Evolutionary conservation across 2,888 invertebrate genomes (phyloP).

Genomic region (Carterocephalus palaemon): DNA sequence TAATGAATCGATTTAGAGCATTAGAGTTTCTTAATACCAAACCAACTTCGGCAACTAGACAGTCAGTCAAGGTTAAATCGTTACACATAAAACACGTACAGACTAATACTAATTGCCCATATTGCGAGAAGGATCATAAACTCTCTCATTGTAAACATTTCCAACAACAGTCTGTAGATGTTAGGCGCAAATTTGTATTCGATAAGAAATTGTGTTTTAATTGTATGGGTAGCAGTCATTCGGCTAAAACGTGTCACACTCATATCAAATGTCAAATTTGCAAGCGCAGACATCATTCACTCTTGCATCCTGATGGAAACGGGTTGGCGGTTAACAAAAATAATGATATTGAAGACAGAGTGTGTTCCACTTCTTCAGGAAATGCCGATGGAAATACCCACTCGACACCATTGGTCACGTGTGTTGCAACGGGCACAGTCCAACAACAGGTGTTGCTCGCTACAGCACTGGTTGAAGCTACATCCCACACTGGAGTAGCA

Average conservation of each 20-base stretch:
- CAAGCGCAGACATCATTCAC: conserved; percentile 1
- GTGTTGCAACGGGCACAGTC: too few relatives aligned
- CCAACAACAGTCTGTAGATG: not conserved
- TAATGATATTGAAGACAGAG: not conserved
- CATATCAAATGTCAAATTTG: conserved; percentile 1
- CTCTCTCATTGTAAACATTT: conserved; percentile 1
- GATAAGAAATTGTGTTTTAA: conserved; percentile 7
- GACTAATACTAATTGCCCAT: not conserved
- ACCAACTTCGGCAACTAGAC: not conserved
- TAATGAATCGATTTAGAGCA: not conserved
- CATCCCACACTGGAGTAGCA: too few relatives aligned
- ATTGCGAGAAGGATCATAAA: conserved; percentile 1
- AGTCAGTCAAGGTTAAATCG: too few relatives aligned
- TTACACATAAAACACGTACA: not conserved
- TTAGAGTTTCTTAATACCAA: conserved; percentile 1
- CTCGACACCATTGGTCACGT: not conserved
- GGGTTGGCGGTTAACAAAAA: not conserved
- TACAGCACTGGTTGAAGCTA: too few relatives aligned
- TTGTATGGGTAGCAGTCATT: conserved; percentile 13
- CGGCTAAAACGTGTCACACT: conserved; percentile 2
- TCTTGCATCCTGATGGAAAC: not conserved
- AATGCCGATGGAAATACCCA: not conserved
- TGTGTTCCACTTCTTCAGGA: not conserved
- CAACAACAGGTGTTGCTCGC: too few relatives aligned
- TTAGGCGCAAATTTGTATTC: conserved; percentile 3